These are phyloP conservation scores for Drosophila rufa DNA, from an alignment of 1,140 invertebrate species.

Conservation along the genomic window DNA sequence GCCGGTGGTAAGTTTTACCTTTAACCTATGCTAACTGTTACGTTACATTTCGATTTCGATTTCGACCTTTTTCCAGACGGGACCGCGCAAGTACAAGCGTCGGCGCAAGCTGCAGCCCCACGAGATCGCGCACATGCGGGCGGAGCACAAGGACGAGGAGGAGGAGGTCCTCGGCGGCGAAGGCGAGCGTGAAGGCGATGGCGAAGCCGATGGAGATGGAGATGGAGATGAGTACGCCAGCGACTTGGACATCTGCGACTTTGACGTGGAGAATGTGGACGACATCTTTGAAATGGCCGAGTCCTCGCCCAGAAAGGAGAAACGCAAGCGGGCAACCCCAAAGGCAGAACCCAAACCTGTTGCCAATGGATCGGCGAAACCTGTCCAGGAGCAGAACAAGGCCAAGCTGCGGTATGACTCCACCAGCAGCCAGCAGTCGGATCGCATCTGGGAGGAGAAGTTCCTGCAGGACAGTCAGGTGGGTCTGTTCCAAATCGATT, in stretches of 20 bases:
- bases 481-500: constrained; percentile 69
- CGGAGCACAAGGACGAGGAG: constrained; percentile 62
- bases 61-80: constrained; percentile 85
- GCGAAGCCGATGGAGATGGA: constrained; percentile 35
- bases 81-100: constrained; percentile 92
- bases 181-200: constrained; percentile 51
- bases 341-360: constrained; percentile 24
- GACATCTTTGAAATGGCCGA: constrained; percentile 85
- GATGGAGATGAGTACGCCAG: constrained; percentile 62
- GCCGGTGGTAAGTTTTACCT: constrained; percentile 87
- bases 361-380: constrained; percentile 40
- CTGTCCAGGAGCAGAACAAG: constrained; percentile 31
- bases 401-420: constrained; percentile 63
- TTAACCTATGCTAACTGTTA: neutral
- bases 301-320: constrained; percentile 71
- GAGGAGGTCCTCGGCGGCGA: constrained; percentile 51
- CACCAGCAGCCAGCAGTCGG: constrained; percentile 57
- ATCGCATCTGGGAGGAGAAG: constrained; percentile 79
- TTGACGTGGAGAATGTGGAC: constrained; percentile 81
- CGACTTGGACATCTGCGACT: constrained; percentile 79
- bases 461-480: constrained; percentile 52
- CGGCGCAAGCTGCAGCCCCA: constrained; percentile 90
- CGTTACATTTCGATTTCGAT: no score
- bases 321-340: constrained; percentile 43
- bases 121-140: constrained; percentile 86